Base-by-base conservation (phyloP, 2,113 vertebrate species). In the Lagopus muta region DNA sequence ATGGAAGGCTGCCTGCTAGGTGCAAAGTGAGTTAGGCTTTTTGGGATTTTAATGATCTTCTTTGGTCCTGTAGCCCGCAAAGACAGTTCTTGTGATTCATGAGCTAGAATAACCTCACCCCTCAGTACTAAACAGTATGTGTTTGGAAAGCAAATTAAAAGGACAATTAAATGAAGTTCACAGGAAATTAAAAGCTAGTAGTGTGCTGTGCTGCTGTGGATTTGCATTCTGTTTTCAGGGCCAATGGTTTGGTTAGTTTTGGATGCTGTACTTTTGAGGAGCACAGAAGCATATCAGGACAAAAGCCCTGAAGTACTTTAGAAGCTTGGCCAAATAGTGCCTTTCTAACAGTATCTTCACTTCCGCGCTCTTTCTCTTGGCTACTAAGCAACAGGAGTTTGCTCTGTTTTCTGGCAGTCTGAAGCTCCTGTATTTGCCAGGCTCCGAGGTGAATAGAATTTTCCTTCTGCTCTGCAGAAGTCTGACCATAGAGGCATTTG, bases 381-480 rank as follows among this genome's bases (percentile, higher is more conserved):
- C 5, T 8, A 64, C 21, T 60, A 64, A 7, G 36, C 54, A 78
- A 17, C 52, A 42, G 61, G 78, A 90, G n/a, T n/a, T 57, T 60
- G 20, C 17, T 60, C 13, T 71, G 22, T 62, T 67, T 38, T 38
- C n/a, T 65, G 82, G 28, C 11, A 70, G 55, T 24, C 77, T 78
- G 36, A 65, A 81, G 74, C 15, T 78, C 28, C 40, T 60, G 4
- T 65, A 25, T 65, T 48, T 79, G n/a, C 66, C 54, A 87, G 48
- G 42, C 47, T 78, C 3, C 2, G 60, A 78, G 34, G 0, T 50
- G 5, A 89, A 65, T 19, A n/a, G 66, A 66, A 6, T 42, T 82
- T 74, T 80, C 69, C 21, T 89, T 81, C 54, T 82, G 36, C 79
- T 50, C 27, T 74, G 86, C 78, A 86, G 76, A 93, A 88, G 38